Base-by-base conservation (phyloP, 2,888 invertebrate genomes). In the Drosophila meridionalis region DNA sequence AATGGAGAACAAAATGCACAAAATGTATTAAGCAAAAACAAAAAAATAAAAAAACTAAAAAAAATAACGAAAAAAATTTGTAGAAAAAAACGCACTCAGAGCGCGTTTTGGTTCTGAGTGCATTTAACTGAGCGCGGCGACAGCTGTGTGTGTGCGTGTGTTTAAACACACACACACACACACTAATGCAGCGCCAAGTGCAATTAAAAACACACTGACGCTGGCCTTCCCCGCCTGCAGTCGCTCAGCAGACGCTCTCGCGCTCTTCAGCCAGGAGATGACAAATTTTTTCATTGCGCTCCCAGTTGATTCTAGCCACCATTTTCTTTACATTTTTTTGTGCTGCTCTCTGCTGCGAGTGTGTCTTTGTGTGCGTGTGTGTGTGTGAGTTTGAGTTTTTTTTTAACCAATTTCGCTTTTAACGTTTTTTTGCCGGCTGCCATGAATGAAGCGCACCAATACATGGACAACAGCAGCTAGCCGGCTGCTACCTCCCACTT, bases 401-500 rank as follows among this genome's bases (percentile, higher is more conserved):
- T 78, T 63, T 60, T 84, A 78, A 77, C 77, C 87, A 88, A 88
- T 88, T 88, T 89, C 90, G 88, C 90, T 88, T 90, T 90, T 90
- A 87, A 87, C 85, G 80, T 80, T 83, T 88, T 80, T 85, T 81
- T 86, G 87, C 89, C 90, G 85, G 87, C 84, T 83, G 76, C 87
- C 81, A 88, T 88, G 87, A 87, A 87, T 90, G 87, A 88, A 88
- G 83, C 87, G 62, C 73, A 82, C 89, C 62, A 70, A 84, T 45
- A 88, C 87, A 58, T 30, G 30, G 36, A 56, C 28, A 63, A 58
- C 32, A 42, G 38, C 52, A 20, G 58, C 64, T 73, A 82, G 88
- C 85, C 85, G 85, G 90, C 90, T 75, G 67, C 65, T 64, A 52
- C 79, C 82, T 84, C 82, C 81, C 84, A 82, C 84, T 84, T 76